Evolutionary conservation across 2,797 vertebrate genomes (phyloP), one percentile per base, ranked within the genome.

Genomic region (Coregonus sp.): DNA sequence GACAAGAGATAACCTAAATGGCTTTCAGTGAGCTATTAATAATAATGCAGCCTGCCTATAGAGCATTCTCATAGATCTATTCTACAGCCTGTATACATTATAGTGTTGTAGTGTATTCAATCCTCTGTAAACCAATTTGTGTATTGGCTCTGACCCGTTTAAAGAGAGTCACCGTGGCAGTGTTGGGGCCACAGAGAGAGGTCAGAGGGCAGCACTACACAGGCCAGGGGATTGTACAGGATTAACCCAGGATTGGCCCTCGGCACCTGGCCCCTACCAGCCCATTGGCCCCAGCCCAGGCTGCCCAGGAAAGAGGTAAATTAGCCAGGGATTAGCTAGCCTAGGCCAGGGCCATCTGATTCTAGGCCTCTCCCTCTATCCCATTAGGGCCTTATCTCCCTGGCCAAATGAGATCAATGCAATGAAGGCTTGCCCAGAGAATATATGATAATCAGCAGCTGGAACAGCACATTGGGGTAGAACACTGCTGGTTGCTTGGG

Each of bases 381-480:
- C 93, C 94, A 95, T 96, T 96, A 95, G 87, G 89, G 85, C 86
- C 90, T 94, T 94, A 93, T 94, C 94, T 95, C 91, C 88, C 47
- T 86, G 83, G 90, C 87, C 92, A 92, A 92, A 94, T 92, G 88
- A 92, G 91, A 94, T 94, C 92, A 93, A 92, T 93, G 90, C 85
- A 88, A 83, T 83, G 85, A 89, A 87, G 86, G 89, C 89, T 91
- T 83, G 83, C 86, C 75, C 84, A 86, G 67, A 61, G 73, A 89
- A 91, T 90, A 90, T 93, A 92, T 76, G 80, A 92, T 93, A 91
- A 93, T 93, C 92, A 81, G 85, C 85, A 79, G 85, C 78, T 74
- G 86, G 89, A 89, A 33, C 51, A 91, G 87, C 87, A 79, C 47
- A 16, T 51, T 25, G 67, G 83, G 86, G 7, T 11, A 31, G 88